Evolutionary conservation across 37 sponge, comb jelly and placozoan species (phyloP), one percentile per base, ranked within the genome.

Genomic region (Tethya wilhelma): DNA sequence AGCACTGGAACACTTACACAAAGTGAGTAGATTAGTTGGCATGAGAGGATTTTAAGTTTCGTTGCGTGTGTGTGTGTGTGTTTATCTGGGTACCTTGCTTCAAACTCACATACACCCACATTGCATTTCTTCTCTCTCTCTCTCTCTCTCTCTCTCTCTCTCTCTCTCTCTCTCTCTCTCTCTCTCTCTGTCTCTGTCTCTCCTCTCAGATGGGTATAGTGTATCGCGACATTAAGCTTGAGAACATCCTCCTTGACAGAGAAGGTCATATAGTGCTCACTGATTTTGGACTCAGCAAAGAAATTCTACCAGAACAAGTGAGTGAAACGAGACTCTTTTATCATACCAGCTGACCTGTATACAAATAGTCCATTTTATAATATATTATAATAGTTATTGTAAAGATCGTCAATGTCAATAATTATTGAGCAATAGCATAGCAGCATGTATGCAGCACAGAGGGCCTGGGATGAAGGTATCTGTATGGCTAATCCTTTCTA

Each of bases 241-340:
- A 98, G 84, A 98, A 98, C 80, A 90, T 98, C 26, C 83, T 98
- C 19, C 83, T 98, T 44, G 96, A 93, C 64, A 74, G 59, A 40
- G 94, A 90, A 34, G 98, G 98, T 3, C 98, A 98, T 71, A 67
- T 98, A 19, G 90, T 98, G 25, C 74, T 98, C 30, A 98, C 98
- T 31, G 98, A 98, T 78, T 98, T 98, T 87, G 98, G 98, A 2
- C 90, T 98, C 44, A 90, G 91, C 77, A 98, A 98, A 57, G 91
- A 86, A 33, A 86, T 95, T 60, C 39, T 57, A 6, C 83, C 90
- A 44, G 87, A 93, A 28, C 87, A 89, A 58, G 86, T 90, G 32
- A n/a, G 29, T 44, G 44, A 8, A 30, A 7, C 22, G n/a, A n/a
- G n/a, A n/a, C n/a, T n/a, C n/a, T 49, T 9, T 19, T 49, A 14